phyloP scores from a whole-genome alignment of 2,113 vertebrate species.

The Rattus rattus region DNA sequence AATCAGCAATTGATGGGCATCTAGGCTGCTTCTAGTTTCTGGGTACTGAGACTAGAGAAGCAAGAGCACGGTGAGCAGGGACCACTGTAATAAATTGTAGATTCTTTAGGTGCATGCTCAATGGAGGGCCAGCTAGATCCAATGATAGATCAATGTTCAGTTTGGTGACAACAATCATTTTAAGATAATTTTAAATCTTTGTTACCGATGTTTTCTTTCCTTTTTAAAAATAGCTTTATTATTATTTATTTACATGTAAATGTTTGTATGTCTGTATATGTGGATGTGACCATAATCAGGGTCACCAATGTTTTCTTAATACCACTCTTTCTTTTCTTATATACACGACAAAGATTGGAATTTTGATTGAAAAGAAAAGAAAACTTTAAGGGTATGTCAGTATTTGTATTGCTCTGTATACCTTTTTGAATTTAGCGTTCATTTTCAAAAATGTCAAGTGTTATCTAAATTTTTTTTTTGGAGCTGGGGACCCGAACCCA shows the following conservation, averaged over 20 bases:
- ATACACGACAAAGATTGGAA: neutral
- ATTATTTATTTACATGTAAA: too few species aligned
- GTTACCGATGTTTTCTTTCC: neutral
- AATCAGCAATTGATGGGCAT: neutral
- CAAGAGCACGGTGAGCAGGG: neutral
- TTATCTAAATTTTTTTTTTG: constrained; percentile 46
- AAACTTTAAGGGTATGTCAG: neutral
- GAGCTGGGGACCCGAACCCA: too few species aligned
- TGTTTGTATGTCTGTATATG: too few species aligned
- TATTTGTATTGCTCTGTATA: neutral
- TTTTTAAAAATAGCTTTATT: neutral
- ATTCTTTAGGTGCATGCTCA: too few species aligned
- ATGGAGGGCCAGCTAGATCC: too few species aligned
- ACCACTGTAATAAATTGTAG: neutral
- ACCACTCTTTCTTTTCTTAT: neutral
- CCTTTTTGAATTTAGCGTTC: neutral
- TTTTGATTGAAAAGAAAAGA: neutral
- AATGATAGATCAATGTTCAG: neutral
- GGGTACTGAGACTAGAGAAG: neutral
- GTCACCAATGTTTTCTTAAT: neutral
- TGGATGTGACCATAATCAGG: too few species aligned
- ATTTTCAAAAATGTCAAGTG: neutral
- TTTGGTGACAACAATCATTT: neutral
- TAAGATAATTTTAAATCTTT: neutral
- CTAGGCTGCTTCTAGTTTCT: neutral